Conservation (phyloP, 2,888 invertebrate genomes). For the Harmothoe impar region DNA sequence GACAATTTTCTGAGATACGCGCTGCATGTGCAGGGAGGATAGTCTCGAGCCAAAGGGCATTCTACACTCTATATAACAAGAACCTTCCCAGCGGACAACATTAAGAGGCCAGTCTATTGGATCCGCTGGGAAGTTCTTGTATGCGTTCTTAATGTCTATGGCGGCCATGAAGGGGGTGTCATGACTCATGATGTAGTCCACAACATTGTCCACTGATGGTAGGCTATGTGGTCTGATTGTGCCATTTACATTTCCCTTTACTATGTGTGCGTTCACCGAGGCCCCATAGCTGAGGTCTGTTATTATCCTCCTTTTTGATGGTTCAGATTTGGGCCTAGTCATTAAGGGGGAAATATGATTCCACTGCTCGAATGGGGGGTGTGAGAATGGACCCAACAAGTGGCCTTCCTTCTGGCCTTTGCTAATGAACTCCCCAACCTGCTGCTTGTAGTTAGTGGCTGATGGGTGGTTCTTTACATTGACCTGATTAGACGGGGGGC, state of each 20-base stretch:
- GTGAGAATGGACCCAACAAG: background rate
- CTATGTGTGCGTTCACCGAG: background rate
- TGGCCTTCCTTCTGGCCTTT: background rate
- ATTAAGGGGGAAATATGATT: background rate
- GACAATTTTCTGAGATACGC: background rate
- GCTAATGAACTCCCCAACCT: background rate
- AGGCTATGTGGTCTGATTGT: background rate
- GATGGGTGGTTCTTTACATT: too few species aligned
- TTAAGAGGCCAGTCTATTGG: too few species aligned
- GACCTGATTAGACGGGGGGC: too few species aligned
- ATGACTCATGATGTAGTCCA: background rate
- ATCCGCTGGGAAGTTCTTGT: background rate
- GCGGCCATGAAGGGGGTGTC: background rate
- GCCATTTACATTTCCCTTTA: background rate
- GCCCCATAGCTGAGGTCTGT: background rate
- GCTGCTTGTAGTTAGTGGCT: too few species aligned
- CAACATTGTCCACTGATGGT: background rate
- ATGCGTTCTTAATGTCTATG: background rate
- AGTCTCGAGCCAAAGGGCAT: too few species aligned
- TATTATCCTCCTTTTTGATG: background rate
- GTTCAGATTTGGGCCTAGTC: background rate
- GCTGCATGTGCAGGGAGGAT: background rate
- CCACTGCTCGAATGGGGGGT: background rate
- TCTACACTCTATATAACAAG: too few species aligned
- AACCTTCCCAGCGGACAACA: too few species aligned